Evolutionary conservation across 2,888 invertebrate genomes (phyloP).

Genomic region (Himalopsyche japonica): DNA sequence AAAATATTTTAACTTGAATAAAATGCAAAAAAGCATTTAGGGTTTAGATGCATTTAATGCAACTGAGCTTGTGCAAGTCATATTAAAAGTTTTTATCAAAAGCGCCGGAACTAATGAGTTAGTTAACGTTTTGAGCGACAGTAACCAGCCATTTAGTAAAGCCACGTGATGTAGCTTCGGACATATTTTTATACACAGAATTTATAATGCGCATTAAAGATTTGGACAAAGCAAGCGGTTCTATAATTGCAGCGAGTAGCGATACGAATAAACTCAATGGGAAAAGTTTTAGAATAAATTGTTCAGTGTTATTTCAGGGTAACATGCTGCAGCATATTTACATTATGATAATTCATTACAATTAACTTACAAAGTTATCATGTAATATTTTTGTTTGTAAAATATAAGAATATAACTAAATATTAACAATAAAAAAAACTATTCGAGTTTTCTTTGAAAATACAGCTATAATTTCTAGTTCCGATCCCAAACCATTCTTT

Average conservation of each 20-base stretch:
- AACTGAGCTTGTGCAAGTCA: background rate
- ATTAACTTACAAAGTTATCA: too few relatives aligned
- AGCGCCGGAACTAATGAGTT: background rate
- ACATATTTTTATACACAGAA: background rate
- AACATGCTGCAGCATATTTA: too few relatives aligned
- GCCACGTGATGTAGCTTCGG: background rate
- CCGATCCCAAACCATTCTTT: too few relatives aligned
- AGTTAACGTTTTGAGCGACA: background rate
- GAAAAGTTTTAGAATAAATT: background rate
- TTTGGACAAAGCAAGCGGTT: background rate
- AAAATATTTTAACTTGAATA: too few relatives aligned
- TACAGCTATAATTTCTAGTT: too few relatives aligned
- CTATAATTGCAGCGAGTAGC: background rate
- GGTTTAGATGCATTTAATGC: background rate
- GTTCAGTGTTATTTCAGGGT: too few relatives aligned
- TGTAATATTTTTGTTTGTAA: too few relatives aligned
- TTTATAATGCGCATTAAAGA: background rate
- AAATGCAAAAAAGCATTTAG: background rate
- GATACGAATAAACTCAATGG: background rate
- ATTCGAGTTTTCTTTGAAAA: too few relatives aligned
- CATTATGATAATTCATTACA: too few relatives aligned
- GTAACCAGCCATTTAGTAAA: background rate
- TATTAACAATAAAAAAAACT: too few relatives aligned
- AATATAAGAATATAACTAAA: too few relatives aligned
- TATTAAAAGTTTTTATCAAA: background rate